phyloP scores from a whole-genome alignment of 2,888 invertebrate genomes.

The Amiota communis region DNA sequence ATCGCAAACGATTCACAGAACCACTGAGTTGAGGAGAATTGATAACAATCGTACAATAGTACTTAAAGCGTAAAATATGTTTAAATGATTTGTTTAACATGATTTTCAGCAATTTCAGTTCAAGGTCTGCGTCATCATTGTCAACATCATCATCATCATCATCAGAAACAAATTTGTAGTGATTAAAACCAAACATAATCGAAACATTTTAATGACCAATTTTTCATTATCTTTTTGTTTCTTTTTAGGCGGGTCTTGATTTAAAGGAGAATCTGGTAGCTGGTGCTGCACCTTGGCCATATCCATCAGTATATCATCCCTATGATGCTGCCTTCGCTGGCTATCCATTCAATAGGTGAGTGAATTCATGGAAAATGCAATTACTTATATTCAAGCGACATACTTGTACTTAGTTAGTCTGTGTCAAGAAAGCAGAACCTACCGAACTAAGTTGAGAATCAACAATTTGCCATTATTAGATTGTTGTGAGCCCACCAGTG shows the following conservation, averaged over 20 bases:
- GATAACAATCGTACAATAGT: constrained; percentile 33
- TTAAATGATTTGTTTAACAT: constrained; percentile 70
- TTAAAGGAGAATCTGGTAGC: constrained; percentile 91
- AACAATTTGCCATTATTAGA: no score
- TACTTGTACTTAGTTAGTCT: not conserved
- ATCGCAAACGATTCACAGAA: not conserved
- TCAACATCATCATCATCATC: constrained; percentile 5
- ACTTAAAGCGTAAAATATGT: constrained; percentile 48
- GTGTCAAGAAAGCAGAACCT: not conserved
- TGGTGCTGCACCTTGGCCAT: constrained; percentile 88
- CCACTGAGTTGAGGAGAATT: constrained; percentile 1
- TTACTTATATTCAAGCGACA: not conserved
- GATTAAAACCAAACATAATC: constrained; percentile 25
- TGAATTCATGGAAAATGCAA: constrained; percentile 50
- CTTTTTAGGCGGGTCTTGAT: constrained; percentile 86
- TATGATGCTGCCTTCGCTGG: constrained; percentile 94
- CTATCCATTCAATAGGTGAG: constrained; percentile 97
- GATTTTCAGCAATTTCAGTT: constrained; percentile 66
- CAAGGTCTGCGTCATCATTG: constrained; percentile 58
- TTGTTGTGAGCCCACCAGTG: not conserved
- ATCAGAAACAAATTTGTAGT: constrained; percentile 24
- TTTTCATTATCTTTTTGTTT: constrained; percentile 30
- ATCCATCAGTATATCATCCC: constrained; percentile 93
- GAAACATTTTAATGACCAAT: constrained; percentile 24
- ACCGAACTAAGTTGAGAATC: not conserved